These are phyloP conservation scores for Zootoca vivipara DNA, from an alignment of 2,113 vertebrate genomes.

Conservation along the genomic window DNA sequence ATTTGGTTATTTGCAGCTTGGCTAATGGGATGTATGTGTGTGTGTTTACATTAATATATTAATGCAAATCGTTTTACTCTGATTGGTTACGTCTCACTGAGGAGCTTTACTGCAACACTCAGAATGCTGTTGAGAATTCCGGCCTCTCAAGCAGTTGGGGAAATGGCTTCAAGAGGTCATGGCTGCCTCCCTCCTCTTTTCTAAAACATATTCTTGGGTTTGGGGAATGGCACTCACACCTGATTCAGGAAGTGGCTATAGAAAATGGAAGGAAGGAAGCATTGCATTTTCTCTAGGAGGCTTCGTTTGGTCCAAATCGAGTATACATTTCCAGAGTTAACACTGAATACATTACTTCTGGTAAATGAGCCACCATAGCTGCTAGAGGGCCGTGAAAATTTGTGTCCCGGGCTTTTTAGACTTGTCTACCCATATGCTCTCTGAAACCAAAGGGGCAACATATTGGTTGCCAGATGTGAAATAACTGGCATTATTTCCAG, in stretches of 20 bases:
- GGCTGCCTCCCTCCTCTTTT: not conserved
- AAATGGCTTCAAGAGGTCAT: not conserved
- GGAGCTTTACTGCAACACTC: constrained; percentile 5
- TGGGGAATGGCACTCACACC: not conserved
- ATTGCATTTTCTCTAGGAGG: not conserved
- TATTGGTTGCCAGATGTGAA: too few species aligned
- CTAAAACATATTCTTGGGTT: not conserved
- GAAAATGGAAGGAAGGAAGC: not conserved
- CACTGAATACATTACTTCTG: too few species aligned
- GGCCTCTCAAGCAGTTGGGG: not conserved
- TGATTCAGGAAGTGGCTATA: not conserved
- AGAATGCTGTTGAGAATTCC: accelerated
- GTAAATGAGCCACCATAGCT: too few species aligned
- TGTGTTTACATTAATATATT: not conserved
- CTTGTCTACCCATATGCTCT: too few species aligned
- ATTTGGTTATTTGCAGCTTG: not conserved
- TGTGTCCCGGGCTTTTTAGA: too few species aligned
- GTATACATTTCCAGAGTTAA: too few species aligned
- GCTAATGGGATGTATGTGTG: accelerated
- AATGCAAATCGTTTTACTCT: constrained; percentile 19
- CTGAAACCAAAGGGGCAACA: too few species aligned
- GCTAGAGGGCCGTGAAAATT: too few species aligned
- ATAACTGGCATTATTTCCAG: too few species aligned
- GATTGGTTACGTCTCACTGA: not conserved
- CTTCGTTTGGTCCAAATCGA: too few species aligned